A percentile compares a stretch with the other conserved stretches of the same genome.
Conservation (phyloP, 1,140 invertebrate genomes). For the Phocides pigmalion region DNA sequence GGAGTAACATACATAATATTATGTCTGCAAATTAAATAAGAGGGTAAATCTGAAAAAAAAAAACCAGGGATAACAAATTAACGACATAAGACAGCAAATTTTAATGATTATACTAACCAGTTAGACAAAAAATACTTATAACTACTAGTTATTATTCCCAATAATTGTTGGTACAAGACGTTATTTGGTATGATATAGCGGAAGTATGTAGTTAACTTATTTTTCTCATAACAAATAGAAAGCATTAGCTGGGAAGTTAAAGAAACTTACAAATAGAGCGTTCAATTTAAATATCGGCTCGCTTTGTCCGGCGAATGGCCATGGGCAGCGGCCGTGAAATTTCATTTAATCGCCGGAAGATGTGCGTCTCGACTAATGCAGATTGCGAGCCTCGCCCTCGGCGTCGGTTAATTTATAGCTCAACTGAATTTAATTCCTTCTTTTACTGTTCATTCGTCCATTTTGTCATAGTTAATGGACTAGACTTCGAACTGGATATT, state of each 20-base stretch:
- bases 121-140: too few relatives aligned
- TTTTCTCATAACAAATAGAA: neutral
- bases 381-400: slow-evolving; percentile 71
- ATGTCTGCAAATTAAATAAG: too few relatives aligned
- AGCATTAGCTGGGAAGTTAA: neutral
- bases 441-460: slow-evolving; percentile 70
- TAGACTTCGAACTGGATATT: slow-evolving; percentile 48
- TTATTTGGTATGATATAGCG: too few relatives aligned
- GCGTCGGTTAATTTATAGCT: slow-evolving; percentile 76
- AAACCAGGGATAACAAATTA: too few relatives aligned
- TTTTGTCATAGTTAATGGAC: slow-evolving; percentile 71
- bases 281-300: slow-evolving; percentile 77
- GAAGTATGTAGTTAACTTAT: too few relatives aligned
- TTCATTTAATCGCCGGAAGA: slow-evolving; percentile 80
- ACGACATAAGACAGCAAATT: too few relatives aligned
- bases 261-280: slow-evolving; percentile 38
- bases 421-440: slow-evolving; percentile 80
- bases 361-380: slow-evolving; percentile 80
- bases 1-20: too few relatives aligned
- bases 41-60: too few relatives aligned
- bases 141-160: too few relatives aligned
- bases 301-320: slow-evolving; percentile 73
- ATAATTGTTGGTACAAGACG: too few relatives aligned
- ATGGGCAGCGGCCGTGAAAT: slow-evolving; percentile 74
- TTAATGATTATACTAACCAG: too few relatives aligned